Evolutionary conservation across 1,140 invertebrate genomes (phyloP).

Genomic region (Aradophagus sp.): DNA sequence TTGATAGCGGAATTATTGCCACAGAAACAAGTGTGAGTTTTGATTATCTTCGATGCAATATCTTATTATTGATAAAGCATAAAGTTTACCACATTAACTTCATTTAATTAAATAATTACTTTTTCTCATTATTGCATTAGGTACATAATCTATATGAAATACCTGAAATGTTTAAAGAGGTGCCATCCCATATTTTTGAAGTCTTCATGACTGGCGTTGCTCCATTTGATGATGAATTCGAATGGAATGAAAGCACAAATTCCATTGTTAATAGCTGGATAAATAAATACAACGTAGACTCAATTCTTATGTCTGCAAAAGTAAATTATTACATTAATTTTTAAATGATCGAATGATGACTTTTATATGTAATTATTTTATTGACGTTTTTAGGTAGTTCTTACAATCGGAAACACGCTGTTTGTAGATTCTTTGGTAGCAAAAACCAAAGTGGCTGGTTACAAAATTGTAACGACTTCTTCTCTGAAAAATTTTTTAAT

Average conservation of each 20-base stretch:
- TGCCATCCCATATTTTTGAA: slow-evolving; percentile 62
- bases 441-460: slow-evolving; percentile 59
- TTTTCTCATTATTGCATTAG: no score
- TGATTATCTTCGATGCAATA: no score
- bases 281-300: slow-evolving; percentile 27
- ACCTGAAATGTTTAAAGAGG: slow-evolving; percentile 59
- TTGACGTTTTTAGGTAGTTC: slow-evolving; percentile 55
- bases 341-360: slow-evolving; percentile 1
- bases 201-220: slow-evolving; percentile 62
- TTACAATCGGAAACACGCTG: slow-evolving; percentile 66
- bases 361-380: slow-evolving; percentile 7
- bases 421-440: slow-evolving; percentile 67
- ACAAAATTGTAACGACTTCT: slow-evolving; percentile 54
- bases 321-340: slow-evolving; percentile 1
- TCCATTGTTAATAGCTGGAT: slow-evolving; percentile 52
- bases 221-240: slow-evolving; percentile 67
- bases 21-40: slow-evolving; percentile 56
- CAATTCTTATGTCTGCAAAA: slow-evolving; percentile 12
- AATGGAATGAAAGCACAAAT: slow-evolving; percentile 64
- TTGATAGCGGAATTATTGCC: slow-evolving; percentile 65
- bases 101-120: no score
- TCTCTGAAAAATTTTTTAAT: slow-evolving; percentile 59
- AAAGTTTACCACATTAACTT: no score
- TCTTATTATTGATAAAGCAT: no score
- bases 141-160: slow-evolving; percentile 60